phyloP scores from a whole-genome alignment of 92 coral and sea anemone species.

The Virgularia gustaviana region DNA sequence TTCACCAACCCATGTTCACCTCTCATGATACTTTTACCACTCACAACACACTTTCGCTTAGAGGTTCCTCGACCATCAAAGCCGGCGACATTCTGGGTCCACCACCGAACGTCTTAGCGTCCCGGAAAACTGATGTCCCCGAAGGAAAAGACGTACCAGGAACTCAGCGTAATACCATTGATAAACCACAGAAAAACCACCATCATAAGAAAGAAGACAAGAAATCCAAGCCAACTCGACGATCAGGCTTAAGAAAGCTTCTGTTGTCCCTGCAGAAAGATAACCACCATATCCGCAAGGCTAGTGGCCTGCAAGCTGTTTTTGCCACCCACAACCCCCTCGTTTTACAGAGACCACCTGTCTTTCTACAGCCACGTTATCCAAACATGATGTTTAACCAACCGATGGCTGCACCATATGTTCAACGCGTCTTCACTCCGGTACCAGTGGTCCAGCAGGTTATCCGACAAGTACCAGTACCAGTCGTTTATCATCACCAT shows the following conservation, averaged over 20 bases:
- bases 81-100: slow-evolving; percentile 24
- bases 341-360: slow-evolving; percentile 66
- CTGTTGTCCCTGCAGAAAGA: slow-evolving; percentile 17
- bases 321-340: background rate
- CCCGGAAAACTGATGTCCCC: slow-evolving; percentile 21
- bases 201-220: background rate
- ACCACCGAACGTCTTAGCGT: slow-evolving; percentile 12
- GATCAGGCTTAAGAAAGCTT: slow-evolving; percentile 15
- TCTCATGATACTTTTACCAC: slow-evolving; percentile 79
- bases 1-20: slow-evolving; percentile 80
- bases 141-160: background rate
- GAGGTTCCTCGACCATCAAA: background rate
- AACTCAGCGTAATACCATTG: background rate
- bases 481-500: slow-evolving; percentile 77
- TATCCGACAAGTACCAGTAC: slow-evolving; percentile 22
- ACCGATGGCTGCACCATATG: background rate
- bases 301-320: background rate
- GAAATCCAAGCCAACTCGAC: background rate
- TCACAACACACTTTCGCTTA: slow-evolving; percentile 11
- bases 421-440: slow-evolving; percentile 12
- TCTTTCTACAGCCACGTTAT: slow-evolving; percentile 78
- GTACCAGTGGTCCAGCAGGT: slow-evolving; percentile 22
- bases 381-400: slow-evolving; percentile 58
- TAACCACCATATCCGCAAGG: background rate
- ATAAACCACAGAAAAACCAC: background rate